Evolutionary conservation across 1,140 invertebrate genomes (phyloP).

Genomic region (Eumeta japonica): DNA sequence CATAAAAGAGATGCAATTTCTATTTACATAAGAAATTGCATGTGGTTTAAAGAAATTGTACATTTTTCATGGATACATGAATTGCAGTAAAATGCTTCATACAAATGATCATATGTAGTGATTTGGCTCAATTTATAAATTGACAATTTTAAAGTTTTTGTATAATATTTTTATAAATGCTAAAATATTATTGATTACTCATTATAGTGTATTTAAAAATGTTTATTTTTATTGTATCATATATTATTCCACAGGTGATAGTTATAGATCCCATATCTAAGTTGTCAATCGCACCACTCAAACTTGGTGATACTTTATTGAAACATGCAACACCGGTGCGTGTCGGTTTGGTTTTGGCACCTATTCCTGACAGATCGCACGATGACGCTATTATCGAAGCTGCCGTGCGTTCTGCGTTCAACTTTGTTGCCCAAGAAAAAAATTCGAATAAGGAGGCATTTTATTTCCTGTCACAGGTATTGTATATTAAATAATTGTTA

Average conservation of each 20-base stretch:
- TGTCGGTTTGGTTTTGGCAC: constrained; percentile 88
- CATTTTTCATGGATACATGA: no score
- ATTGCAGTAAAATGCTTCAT: no score
- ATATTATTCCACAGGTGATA: constrained; percentile 73
- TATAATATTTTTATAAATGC: no score
- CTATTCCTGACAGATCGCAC: constrained; percentile 54
- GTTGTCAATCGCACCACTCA: constrained; percentile 71
- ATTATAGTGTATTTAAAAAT: no score
- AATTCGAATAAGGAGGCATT: constrained; percentile 69
- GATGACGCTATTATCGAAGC: constrained; percentile 67
- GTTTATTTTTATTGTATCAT: no score
- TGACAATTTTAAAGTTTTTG: no score
- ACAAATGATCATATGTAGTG: no score
- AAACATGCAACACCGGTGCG: constrained; percentile 85
- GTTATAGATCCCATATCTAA: constrained; percentile 83
- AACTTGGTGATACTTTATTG: constrained; percentile 88
- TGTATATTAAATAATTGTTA: background rate
- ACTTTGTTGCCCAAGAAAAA: constrained; percentile 83
- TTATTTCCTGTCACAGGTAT: constrained; percentile 79
- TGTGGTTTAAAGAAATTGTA: no score
- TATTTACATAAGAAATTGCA: no score
- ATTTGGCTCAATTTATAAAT: no score
- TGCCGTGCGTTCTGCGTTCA: constrained; percentile 86
- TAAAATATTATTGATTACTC: no score
- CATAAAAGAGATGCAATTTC: no score